Conservation (phyloP, 1,140 invertebrate genomes). For the Camponotus pennsylvanicus region DNA sequence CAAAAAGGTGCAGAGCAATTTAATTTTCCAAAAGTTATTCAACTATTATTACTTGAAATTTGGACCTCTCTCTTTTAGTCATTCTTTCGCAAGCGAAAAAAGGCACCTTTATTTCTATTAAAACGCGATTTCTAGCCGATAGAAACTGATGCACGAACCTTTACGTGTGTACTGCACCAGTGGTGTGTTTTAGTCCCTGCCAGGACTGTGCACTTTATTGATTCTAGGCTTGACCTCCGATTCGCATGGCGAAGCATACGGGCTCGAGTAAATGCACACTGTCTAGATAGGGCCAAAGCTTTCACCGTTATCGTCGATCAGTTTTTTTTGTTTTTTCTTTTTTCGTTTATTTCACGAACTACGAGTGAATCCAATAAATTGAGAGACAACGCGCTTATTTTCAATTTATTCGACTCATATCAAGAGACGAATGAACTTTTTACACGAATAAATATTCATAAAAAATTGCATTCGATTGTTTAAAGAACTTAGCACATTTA, state of each 20-base stretch:
- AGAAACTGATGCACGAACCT: conserved; percentile 27
- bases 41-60: conserved; percentile 30
- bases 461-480: background rate
- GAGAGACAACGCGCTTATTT: conserved; percentile 10
- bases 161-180: conserved; percentile 28
- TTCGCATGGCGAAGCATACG: conserved; percentile 66
- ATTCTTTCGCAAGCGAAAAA: background rate
- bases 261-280: conserved; percentile 39
- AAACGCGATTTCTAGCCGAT: conserved; percentile 28
- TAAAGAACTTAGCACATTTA: background rate
- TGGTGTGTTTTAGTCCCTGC: conserved; percentile 64
- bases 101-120: conserved; percentile 18
- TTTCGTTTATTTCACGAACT: conserved; percentile 22
- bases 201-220: conserved; percentile 76
- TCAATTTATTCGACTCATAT: conserved; percentile 31
- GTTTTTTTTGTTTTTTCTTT: background rate
- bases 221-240: conserved; percentile 75
- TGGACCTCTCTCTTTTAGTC: background rate
- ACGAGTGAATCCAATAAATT: conserved; percentile 49
- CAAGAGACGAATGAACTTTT: background rate
- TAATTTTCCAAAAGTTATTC: conserved; percentile 26
- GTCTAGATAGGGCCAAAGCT: conserved; percentile 21
- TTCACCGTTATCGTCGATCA: conserved; percentile 17
- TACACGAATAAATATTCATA: conserved; percentile 27
- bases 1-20: background rate